Evolutionary conservation across 2,797 vertebrate species (phyloP).

Genomic region (Oryzias dopingdopingensis): DNA sequence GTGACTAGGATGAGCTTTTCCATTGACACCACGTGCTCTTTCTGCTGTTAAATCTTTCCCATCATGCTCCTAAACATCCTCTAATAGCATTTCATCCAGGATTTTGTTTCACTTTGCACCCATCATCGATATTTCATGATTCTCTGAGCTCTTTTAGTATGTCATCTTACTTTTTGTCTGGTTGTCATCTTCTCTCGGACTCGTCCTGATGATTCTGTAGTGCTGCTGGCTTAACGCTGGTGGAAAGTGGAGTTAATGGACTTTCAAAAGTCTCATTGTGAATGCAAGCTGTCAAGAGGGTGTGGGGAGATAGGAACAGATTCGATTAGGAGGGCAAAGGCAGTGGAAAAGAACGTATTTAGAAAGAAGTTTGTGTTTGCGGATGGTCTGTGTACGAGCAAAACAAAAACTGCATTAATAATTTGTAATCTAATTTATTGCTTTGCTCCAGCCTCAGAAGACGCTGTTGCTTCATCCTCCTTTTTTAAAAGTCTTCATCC

Average conservation of each 20-base stretch:
- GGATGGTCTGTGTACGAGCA: slow-evolving; percentile 2
- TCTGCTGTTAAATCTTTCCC: slow-evolving; percentile 22
- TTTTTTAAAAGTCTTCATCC: slow-evolving; percentile 39
- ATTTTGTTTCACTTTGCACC: slow-evolving; percentile 72
- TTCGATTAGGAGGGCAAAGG: slow-evolving; percentile 50
- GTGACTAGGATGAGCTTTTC: slow-evolving; percentile 17
- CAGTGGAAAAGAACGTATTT: slow-evolving; percentile 46
- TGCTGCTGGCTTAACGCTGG: slow-evolving; percentile 42
- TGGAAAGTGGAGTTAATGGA: slow-evolving; percentile 61
- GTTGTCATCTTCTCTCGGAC: slow-evolving; percentile 62
- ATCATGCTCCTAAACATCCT: slow-evolving; percentile 43
- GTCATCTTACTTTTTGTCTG: slow-evolving; percentile 62
- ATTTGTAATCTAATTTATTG: slow-evolving; percentile 22
- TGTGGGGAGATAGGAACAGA: slow-evolving; percentile 63
- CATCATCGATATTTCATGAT: slow-evolving; percentile 51
- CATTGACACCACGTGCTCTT: slow-evolving; percentile 11
- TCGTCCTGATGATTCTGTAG: slow-evolving; percentile 62
- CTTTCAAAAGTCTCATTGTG: slow-evolving; percentile 65
- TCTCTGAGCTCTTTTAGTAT: slow-evolving; percentile 46
- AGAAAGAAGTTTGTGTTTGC: slow-evolving; percentile 29
- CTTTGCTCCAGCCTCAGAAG: slow-evolving; percentile 24
- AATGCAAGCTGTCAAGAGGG: slow-evolving; percentile 58
- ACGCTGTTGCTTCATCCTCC: slow-evolving; percentile 41
- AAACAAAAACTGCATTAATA: slow-evolving; percentile 30
- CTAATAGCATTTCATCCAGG: slow-evolving; percentile 24